Evolutionary conservation across 2,888 invertebrate species (phyloP), one percentile per base, ranked within the genome.

Genomic region (Synergus itoensis): DNA sequence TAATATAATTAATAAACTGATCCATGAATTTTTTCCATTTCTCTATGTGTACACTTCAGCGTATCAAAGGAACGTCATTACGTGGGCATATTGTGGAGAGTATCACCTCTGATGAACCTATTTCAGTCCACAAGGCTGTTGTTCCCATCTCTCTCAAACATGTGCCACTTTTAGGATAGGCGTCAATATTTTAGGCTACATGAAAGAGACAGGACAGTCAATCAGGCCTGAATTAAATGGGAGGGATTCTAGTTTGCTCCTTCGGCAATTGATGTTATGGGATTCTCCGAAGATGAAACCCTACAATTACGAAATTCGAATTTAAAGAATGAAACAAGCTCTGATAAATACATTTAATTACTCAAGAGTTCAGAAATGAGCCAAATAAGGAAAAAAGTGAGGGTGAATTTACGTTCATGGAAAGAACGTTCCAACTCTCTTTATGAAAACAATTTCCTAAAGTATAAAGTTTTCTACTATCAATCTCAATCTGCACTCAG

Each of bases 151-250:
- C 73, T 53, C 9, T 9, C 36, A 53, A 73, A 45, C 67, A 48
- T 69, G 28, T 14, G 45, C 48, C 48, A 69, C 53, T 73, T 73
- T 73, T 53, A 48, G 53, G 12, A 28, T 40, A 36, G 73, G 53
- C 53, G 53, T 73, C n/a, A 73, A 73, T 73, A 73, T 73, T 73
- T 73, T 53, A 53, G 73, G 36, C 73, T 48, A 53, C 73, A 73
- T 36, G 48, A 73, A 73, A 53, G 53, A 73, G 48, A 73, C 73
- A 73, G 53, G 53, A 53, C 36, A 73, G 73, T 73, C 53, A 53
- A 73, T 73, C 73, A 73, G 36, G 48, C n/a, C 48, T 73, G 36
- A 53, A 73, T 73, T 73, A 73, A 73, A 73, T 73, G 48, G 48
- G 28, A 73, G 73, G 48, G 36, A 73, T 53, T 53, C 73, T 53